Conservation (phyloP, 2,113 vertebrate species). For the Saiga tatarica region DNA sequence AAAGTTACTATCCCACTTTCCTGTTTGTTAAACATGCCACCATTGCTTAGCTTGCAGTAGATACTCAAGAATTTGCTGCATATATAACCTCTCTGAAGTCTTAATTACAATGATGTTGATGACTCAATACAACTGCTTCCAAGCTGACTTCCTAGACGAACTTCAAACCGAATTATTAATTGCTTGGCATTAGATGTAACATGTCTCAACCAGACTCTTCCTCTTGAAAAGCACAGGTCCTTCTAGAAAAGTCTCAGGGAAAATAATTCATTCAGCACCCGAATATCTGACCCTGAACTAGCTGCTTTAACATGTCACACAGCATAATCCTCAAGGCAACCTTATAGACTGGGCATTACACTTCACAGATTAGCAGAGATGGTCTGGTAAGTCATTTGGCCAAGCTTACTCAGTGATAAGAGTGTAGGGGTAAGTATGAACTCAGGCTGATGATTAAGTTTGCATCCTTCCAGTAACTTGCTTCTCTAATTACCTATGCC, state of each 20-base stretch:
- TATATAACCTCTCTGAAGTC: background rate
- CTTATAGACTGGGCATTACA: background rate
- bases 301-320: background rate
- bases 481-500: background rate
- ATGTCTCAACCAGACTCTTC: background rate
- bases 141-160: constrained; percentile 21
- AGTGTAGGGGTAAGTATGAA: background rate
- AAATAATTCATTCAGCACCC: background rate
- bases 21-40: background rate
- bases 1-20: background rate
- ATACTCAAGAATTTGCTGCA: background rate
- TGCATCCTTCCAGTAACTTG: background rate
- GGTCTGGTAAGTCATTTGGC: background rate
- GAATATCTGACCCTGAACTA: background rate
- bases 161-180: background rate
- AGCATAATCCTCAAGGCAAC: background rate
- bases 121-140: background rate
- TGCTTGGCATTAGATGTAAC: background rate
- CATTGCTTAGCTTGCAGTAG: background rate
- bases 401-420: background rate
- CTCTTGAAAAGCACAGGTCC: background rate
- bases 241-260: background rate
- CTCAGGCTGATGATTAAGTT: background rate
- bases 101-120: background rate
- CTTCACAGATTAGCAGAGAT: background rate